Conservation (phyloP, 1,140 invertebrate genomes). For the Meteorus sp. region DNA sequence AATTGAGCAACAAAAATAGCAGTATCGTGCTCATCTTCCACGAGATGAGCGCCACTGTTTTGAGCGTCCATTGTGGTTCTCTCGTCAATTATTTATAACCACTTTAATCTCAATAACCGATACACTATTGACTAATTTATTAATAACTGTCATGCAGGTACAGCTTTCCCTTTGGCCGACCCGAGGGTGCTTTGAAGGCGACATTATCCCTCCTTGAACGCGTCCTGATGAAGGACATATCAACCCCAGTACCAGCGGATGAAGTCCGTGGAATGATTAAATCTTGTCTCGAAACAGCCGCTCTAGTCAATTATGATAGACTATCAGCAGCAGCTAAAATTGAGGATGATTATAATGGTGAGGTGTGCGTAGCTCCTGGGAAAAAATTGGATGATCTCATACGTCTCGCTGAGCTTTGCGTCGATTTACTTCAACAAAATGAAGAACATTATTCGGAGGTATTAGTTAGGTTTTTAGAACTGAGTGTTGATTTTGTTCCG, state of each 20-base stretch:
- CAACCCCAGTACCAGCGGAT: constrained; percentile 94
- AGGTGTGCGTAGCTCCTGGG: constrained; percentile 77
- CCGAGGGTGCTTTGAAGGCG: constrained; percentile 95
- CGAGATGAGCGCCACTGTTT: too few species aligned
- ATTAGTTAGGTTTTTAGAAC: constrained; percentile 62
- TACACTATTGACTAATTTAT: constrained; percentile 1
- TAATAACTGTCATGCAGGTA: constrained; percentile 68
- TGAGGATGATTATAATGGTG: constrained; percentile 87
- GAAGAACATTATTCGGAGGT: constrained; percentile 99
- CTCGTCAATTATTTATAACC: too few species aligned
- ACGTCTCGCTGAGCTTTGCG: constrained; percentile 95
- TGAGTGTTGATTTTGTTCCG: constrained; percentile 48
- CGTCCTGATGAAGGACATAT: constrained; percentile 98
- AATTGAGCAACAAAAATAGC: too few species aligned
- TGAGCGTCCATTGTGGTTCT: too few species aligned
- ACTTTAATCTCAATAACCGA: too few species aligned
- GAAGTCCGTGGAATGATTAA: constrained; percentile 96
- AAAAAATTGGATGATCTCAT: constrained; percentile 97
- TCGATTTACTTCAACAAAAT: constrained; percentile 97
- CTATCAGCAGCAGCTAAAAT: constrained; percentile 97
- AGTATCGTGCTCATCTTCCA: too few species aligned
- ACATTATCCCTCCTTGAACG: constrained; percentile 94
- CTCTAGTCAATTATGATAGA: constrained; percentile 94
- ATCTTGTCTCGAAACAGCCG: constrained; percentile 96
- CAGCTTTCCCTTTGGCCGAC: constrained; percentile 97